These are phyloP conservation scores for Psittacula echo DNA, from an alignment of 2,797 vertebrate species.

Conservation along the genomic window DNA sequence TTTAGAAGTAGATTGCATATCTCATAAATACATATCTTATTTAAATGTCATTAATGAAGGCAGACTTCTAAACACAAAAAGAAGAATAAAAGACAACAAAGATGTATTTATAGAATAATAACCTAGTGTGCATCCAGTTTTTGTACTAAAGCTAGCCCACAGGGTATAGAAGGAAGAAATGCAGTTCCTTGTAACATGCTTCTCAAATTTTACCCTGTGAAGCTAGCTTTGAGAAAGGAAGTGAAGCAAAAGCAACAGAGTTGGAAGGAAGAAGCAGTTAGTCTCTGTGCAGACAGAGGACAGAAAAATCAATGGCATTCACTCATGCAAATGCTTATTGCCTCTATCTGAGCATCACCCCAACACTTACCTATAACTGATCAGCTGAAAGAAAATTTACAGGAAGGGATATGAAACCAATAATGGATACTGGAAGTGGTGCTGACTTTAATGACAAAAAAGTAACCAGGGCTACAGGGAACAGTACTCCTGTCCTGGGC, in stretches of 20 bases:
- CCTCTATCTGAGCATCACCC: background rate
- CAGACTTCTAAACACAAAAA: background rate
- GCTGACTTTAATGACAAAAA: background rate
- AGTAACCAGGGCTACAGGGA: background rate
- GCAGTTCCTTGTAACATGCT: background rate
- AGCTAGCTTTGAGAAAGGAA: background rate
- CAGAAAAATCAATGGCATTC: background rate
- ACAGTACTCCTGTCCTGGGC: background rate
- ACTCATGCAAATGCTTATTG: background rate
- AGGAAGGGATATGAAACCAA: background rate
- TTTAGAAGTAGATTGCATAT: background rate
- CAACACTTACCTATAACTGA: background rate
- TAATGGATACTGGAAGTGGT: background rate
- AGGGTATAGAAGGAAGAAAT: background rate
- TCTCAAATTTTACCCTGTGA: background rate
- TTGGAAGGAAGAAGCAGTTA: background rate
- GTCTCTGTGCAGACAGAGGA: background rate
- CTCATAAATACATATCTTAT: background rate
- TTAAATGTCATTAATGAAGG: background rate
- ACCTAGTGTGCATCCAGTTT: background rate
- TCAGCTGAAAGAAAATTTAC: background rate
- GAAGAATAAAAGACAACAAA: background rate
- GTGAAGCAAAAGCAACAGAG: background rate
- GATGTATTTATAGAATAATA: background rate
- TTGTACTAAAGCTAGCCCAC: background rate